Percentiles rank a stretch among this genome's conserved stretches.
These are phyloP conservation scores for Kradibia gibbosae DNA, from an alignment of 1,140 invertebrate species.

Conservation along the genomic window DNA sequence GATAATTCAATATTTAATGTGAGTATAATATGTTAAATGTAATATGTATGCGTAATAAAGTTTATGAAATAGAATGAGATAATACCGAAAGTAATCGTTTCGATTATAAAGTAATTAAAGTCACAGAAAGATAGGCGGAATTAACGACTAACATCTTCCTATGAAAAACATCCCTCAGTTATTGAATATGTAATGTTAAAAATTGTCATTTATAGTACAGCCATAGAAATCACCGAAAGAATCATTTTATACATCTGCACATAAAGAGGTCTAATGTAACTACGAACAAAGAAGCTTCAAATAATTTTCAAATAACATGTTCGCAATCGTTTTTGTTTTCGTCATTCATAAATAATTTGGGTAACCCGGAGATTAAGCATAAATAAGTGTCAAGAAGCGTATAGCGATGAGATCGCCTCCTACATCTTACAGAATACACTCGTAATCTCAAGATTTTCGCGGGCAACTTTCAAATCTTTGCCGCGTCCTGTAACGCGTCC, in stretches of 20 bases:
- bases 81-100: not conserved
- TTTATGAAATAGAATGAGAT: not conserved
- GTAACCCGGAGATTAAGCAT: not conserved
- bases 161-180: too few relatives aligned
- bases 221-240: too few relatives aligned
- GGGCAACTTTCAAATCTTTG: not conserved
- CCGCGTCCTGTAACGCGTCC: not conserved
- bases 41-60: not conserved
- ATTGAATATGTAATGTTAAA: too few relatives aligned
- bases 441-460: not conserved
- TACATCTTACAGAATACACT: not conserved
- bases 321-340: not conserved
- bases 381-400: not conserved
- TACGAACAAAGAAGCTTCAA: not conserved
- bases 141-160: too few relatives aligned
- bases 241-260: too few relatives aligned
- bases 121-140: too few relatives aligned
- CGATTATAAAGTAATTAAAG: not conserved
- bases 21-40: slow-evolving; percentile 53
- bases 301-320: not conserved
- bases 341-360: slow-evolving; percentile 10
- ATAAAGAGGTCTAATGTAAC: not conserved
- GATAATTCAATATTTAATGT: slow-evolving; percentile 60
- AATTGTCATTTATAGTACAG: too few relatives aligned
- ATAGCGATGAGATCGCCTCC: not conserved